A percentile compares a stretch with the other conserved stretches of the same genome.
Conservation (phyloP, 2,888 invertebrate genomes). For the Drosophila incognita region DNA sequence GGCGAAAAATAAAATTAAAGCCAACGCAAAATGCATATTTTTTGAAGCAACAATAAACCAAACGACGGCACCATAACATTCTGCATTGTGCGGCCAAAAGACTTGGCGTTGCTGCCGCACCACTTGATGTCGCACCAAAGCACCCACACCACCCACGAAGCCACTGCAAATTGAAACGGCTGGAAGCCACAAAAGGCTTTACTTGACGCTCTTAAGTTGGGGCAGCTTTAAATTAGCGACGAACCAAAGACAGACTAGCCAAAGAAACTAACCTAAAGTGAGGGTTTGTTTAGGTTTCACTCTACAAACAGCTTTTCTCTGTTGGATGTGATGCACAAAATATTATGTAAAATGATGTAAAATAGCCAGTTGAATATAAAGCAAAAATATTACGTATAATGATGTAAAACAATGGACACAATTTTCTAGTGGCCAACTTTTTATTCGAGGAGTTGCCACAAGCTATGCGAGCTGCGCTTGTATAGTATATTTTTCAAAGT, state of each 20-base stretch:
- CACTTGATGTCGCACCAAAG: slow-evolving; percentile 19
- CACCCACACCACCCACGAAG: slow-evolving; percentile 4
- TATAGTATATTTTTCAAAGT: background rate
- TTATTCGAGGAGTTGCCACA: background rate
- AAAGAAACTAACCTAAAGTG: background rate
- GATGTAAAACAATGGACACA: background rate
- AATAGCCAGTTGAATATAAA: background rate
- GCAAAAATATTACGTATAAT: background rate
- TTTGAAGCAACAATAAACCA: slow-evolving; percentile 44
- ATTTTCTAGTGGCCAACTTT: background rate
- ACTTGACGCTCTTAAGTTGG: slow-evolving; percentile 1
- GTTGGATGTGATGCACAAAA: background rate
- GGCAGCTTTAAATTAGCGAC: background rate
- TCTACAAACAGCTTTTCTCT: background rate
- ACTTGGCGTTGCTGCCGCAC: slow-evolving; percentile 9
- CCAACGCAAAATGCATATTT: slow-evolving; percentile 40
- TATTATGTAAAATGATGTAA: too few species aligned
- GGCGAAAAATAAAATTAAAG: slow-evolving; percentile 38
- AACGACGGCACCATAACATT: slow-evolving; percentile 31
- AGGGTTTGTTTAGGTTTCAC: background rate
- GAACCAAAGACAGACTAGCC: background rate
- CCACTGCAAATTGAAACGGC: slow-evolving; percentile 6
- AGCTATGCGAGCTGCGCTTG: background rate
- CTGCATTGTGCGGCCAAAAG: slow-evolving; percentile 35
- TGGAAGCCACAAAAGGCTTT: slow-evolving; percentile 16